phyloP scores from a whole-genome alignment of 37 sponge, comb jelly and placozoan genomes.

The Aplysina aerophoba region DNA sequence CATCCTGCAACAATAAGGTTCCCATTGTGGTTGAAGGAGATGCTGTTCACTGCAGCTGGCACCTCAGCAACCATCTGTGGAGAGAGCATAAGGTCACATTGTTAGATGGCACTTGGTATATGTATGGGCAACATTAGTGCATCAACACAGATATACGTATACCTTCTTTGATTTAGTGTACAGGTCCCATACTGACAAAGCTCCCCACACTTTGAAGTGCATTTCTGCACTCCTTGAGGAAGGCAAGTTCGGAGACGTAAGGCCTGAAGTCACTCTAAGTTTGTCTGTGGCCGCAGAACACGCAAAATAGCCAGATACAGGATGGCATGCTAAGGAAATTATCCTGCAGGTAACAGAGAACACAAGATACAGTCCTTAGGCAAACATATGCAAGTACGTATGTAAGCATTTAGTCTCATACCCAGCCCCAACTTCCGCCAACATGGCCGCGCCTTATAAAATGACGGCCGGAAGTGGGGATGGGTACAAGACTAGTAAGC shows the following conservation, averaged over 20 bases:
- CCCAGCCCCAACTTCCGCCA: no score
- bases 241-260: constrained; percentile 63
- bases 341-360: constrained; percentile 33
- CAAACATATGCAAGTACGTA: no score
- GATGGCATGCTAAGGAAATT: constrained; percentile 56
- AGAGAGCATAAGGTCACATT: neutral
- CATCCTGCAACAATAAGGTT: constrained; percentile 91
- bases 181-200: constrained; percentile 5
- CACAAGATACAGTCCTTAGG: neutral
- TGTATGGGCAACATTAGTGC: no score
- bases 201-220: neutral
- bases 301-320: constrained; percentile 52
- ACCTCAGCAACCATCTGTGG: constrained; percentile 10
- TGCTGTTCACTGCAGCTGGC: constrained; percentile 70
- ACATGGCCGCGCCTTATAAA: no score
- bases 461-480: no score
- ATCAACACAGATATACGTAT: no score
- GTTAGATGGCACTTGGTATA: no score
- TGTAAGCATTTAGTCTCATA: no score
- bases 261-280: constrained; percentile 23
- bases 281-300: constrained; percentile 48
- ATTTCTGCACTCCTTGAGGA: constrained; percentile 26
- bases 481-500: no score
- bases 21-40: constrained; percentile 95
- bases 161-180: constrained; percentile 7